Evolutionary conservation across 2,113 vertebrate genomes (phyloP), one percentile per base, ranked within the genome.

Genomic region (Corythornis cristatus): DNA sequence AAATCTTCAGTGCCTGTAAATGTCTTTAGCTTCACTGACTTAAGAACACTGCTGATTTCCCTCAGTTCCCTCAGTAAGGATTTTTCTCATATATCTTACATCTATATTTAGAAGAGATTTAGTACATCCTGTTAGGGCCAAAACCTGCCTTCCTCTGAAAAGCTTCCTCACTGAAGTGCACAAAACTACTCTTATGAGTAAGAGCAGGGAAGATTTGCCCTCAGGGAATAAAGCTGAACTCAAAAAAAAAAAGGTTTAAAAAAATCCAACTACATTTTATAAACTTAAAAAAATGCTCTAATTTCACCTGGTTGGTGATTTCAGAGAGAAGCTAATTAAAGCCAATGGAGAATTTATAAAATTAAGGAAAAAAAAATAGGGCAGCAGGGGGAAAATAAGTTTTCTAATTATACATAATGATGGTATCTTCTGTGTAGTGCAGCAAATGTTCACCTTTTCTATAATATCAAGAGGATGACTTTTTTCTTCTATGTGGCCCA

Each of bases 281-380:
- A 58, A 89, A 77, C 42, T 72, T 83, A 48, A 89, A 86, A 86
- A 94, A 77, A 15, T 87, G 87, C 17, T 96, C 78, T 92, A 92
- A 85, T 95, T 96, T 96, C 78, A 95, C 86, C 91, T 91, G 86
- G 58, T 66, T 87, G 46, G 51, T 92, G 81, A 93, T 78, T 93
- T 86, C 53, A 87, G 78, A 85, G 11, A 85, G 67, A 76, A 94
- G 56, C 26, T 94, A 94, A 95, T 95, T 96, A 92, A 91, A 83
- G 33, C 25, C 75, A 93, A 64, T 2, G 5, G 62, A 93, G 78
- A 92, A 89, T 85, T 93, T 94, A 56, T 7, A 77, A 95, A 90
- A 82, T 29, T 0, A 91, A 92, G 50, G 8, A 72, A 74, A 82
- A 73, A 65, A 94, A 95, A 92, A 87, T 89, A 79, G 86, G 84